A percentile compares a stretch with the other conserved stretches of the same genome.
These are phyloP conservation scores for Cephus rjabovi DNA, from an alignment of 2,888 invertebrate genomes.

Conservation along the genomic window DNA sequence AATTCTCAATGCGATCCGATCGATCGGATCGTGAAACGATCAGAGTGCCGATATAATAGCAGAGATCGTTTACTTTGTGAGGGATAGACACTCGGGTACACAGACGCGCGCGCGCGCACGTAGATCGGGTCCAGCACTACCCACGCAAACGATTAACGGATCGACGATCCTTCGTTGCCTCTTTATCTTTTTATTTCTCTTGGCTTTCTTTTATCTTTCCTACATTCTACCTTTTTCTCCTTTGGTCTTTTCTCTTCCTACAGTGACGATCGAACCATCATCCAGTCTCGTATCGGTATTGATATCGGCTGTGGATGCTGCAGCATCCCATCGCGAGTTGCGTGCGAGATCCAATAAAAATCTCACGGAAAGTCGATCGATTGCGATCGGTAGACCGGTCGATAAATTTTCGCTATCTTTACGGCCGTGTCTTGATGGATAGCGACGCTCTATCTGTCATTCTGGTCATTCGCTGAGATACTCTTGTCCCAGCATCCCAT, in stretches of 20 bases:
- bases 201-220: background rate
- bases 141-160: slow-evolving; percentile 23
- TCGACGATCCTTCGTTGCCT: background rate
- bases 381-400: slow-evolving; percentile 29
- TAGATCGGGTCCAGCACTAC: slow-evolving; percentile 8
- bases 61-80: background rate
- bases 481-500: background rate
- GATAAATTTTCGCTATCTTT: slow-evolving; percentile 40
- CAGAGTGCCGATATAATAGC: background rate
- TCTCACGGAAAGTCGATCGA: slow-evolving; percentile 21
- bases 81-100: background rate
- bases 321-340: slow-evolving; percentile 10
- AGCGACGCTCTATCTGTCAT: slow-evolving; percentile 35
- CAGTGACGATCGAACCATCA: background rate
- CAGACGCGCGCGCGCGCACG: background rate
- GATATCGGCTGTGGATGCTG: background rate
- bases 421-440: slow-evolving; percentile 32
- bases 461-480: slow-evolving; percentile 5
- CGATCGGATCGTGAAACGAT: background rate
- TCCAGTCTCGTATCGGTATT: background rate
- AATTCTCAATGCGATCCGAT: background rate
- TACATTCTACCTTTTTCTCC: background rate
- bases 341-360: slow-evolving; percentile 12
- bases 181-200: background rate
- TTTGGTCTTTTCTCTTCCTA: background rate